Evolutionary conservation across 2,888 invertebrate genomes (phyloP), one percentile per base, ranked within the genome.

Genomic region (Microctonus hyperodae): DNA sequence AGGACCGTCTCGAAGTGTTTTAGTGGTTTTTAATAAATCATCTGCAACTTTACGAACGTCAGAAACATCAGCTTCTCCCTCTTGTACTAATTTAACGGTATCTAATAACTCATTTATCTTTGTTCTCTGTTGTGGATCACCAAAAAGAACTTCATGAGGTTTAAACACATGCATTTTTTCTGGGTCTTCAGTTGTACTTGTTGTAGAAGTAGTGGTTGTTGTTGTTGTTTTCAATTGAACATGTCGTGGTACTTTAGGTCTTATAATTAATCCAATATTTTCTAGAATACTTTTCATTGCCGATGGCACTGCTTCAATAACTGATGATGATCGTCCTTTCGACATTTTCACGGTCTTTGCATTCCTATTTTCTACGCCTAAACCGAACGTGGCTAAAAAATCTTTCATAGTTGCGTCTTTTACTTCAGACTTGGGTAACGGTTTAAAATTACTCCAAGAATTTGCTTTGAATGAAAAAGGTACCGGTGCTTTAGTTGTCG

Each of bases 81-180:
- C 78, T 59, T 83, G 83, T 0, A 82, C 79, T 65, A 78, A 65
- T 31, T 74, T 82, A 3, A 83, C 81, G 0, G 80, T 85, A 7
- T 81, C 78, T 28, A 86, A 69, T 0, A 85, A 76, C 65, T 84
- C 79, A 53, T 82, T 81, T 44, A 86, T 85, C 67, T 82, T 84
- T 20, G 77, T 73, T 53, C 86, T 81, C 74, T 89, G 88, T 20
- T 86, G 87, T 37, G 87, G 85, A 40, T 86, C 68, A 68, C 79
- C 70, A 0, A 70, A 25, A 37, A 73, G 65, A 60, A 75, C 60
- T 66, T 83, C 77, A 68, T 83, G 75, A 57, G 86, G 80, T 35
- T 85, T 85, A 69, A 85, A 86, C 11, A 86, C 79, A 64, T 85
- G 84, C 7, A 78, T 71, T 64, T 73, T 72, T 16, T 16, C 16